These are phyloP conservation scores for Cynodonichthys magdalenae DNA, from an alignment of 2,797 vertebrate species.

Conservation along the genomic window DNA sequence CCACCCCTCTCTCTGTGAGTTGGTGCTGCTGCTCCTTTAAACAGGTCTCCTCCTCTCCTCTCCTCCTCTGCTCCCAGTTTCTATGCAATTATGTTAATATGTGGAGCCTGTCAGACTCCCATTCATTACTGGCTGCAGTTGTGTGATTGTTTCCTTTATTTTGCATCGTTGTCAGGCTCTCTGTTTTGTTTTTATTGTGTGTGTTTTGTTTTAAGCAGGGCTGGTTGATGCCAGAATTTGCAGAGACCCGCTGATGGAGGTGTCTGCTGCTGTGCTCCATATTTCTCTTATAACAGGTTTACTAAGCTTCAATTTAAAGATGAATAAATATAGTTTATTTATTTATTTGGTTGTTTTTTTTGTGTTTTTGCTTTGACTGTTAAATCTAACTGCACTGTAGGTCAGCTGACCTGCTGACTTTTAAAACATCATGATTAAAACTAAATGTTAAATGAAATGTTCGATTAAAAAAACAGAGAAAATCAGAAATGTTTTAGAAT, in stretches of 20 bases:
- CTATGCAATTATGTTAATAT: slow-evolving; percentile 89
- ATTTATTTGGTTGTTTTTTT: too few species aligned
- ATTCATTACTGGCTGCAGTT: slow-evolving; percentile 80
- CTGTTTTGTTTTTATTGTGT: background rate
- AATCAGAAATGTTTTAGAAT: too few species aligned
- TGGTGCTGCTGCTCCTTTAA: slow-evolving; percentile 82
- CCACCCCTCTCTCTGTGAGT: background rate
- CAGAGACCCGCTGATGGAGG: background rate
- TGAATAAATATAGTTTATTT: too few species aligned
- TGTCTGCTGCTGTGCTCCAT: too few species aligned
- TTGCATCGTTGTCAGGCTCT: slow-evolving; percentile 53
- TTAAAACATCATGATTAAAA: too few species aligned
- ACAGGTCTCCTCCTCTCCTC: slow-evolving; percentile 43
- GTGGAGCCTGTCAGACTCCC: slow-evolving; percentile 78
- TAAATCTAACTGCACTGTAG: too few species aligned
- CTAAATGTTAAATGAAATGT: too few species aligned
- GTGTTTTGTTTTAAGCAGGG: slow-evolving; percentile 8
- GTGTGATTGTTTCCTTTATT: slow-evolving; percentile 80
- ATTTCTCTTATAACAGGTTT: too few species aligned
- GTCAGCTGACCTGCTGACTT: too few species aligned
- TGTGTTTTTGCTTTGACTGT: too few species aligned
- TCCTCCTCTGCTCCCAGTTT: slow-evolving; percentile 50
- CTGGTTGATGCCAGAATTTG: slow-evolving; percentile 6
- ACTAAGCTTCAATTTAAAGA: too few species aligned
- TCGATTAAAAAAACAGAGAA: too few species aligned